Evolutionary conservation across 2,113 vertebrate genomes (phyloP).

Genomic region (Apodemus speciosus): DNA sequence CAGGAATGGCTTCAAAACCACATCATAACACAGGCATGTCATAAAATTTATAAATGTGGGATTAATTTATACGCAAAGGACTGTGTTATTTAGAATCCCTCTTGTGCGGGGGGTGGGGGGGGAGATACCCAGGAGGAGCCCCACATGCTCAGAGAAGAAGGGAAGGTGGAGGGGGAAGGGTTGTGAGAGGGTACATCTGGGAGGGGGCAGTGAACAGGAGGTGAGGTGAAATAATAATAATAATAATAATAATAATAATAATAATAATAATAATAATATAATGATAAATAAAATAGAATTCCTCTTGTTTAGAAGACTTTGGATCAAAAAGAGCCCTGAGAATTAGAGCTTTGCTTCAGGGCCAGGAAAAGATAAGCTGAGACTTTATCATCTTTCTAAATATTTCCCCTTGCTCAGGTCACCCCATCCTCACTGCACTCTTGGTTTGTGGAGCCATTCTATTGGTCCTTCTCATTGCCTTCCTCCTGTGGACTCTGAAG

Average conservation of each 20-base stretch:
- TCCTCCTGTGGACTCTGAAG: conserved; percentile 48
- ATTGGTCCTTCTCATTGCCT: background rate
- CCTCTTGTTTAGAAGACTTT: background rate
- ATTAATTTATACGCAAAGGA: background rate
- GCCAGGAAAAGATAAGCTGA: background rate
- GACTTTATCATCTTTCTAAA: background rate
- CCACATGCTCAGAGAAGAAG: too few relatives aligned
- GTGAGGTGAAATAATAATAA: too few relatives aligned
- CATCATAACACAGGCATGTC: conserved; percentile 39
- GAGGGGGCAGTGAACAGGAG: too few relatives aligned
- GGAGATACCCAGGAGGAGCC: too few relatives aligned
- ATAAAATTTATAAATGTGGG: background rate
- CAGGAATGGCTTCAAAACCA: background rate
- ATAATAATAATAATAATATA: too few relatives aligned
- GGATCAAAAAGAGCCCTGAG: background rate
- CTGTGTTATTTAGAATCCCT: background rate
- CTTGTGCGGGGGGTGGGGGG: background rate
- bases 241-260: too few relatives aligned
- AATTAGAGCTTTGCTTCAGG: background rate
- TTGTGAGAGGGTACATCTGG: too few relatives aligned
- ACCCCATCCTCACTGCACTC: background rate
- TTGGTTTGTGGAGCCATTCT: conserved; percentile 41
- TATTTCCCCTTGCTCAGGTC: conserved; percentile 51
- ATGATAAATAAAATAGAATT: background rate
- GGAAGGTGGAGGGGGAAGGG: too few relatives aligned